Base-by-base conservation (phyloP, 2,797 vertebrate genomes). In the Galaxias olidus region DNA sequence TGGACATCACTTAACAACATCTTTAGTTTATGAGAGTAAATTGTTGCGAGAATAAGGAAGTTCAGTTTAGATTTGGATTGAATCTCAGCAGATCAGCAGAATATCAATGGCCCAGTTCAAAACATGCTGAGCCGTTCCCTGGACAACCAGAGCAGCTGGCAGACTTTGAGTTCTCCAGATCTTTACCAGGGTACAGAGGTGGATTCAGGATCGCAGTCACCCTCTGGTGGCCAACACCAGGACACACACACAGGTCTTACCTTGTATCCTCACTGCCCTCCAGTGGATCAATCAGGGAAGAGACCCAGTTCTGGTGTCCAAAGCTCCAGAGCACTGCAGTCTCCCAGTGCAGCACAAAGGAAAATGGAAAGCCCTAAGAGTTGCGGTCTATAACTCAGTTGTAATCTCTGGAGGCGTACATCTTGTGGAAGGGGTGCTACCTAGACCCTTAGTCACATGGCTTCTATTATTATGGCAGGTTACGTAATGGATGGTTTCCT, bases 401-500 rank as follows among this genome's bases (percentile, higher is more conserved):
- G 90, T 96, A 41, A 86, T 95, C 71, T 93, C 93, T 0, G 93
- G 94, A 9, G 94, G 94, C 66, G 81, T 95, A 66, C 91, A 94
- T 61, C 78, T 92, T 46, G 92, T 95, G 11, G 93, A 93, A 0
- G 91, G 93, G 0, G 90, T 74, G 49, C 83, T 92, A 66, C 30
- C 2, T 30, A 30, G 30, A 30, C 30, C 19, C 18, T 15, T 40
- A n/a, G 10, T 9, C 8, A 13, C 15, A 1, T 9, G 6, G 17
- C 8, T 15, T 48, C 44, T 13, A 1, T 43, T 56, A 10, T n/a
- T 14, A 1, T 47, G 30, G 6, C 30, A 30, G 30, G 2, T 2
- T 30, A 30, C 30, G 30, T 6, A 30, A 30, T 30, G 30, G 30
- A 2, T n/a, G n/a, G n/a, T n/a, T n/a, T n/a, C n/a, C n/a, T n/a